Evolutionary conservation across 2,797 vertebrate genomes (phyloP), one percentile per base, ranked within the genome.

Genomic region (Scolopax rusticola): DNA sequence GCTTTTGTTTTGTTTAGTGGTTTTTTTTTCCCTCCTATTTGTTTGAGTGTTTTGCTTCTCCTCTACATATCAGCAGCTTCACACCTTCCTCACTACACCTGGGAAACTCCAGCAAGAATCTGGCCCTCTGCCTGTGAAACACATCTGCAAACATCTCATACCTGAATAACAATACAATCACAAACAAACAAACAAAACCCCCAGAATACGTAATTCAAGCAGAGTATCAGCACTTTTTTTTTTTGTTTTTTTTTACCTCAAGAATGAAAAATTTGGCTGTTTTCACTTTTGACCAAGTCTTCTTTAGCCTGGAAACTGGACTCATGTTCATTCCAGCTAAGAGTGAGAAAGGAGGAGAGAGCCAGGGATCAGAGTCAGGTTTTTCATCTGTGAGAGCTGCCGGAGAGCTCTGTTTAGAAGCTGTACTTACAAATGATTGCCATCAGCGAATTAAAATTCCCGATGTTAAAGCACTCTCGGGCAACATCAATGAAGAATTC

Each of bases 391-490:
- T 32, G 43, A 53, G 47, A 93, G 75, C 33, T 50, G 59, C 64
- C 8, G 64, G 60, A 93, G 41, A 73, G 43, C 18, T 12, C 25
- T 6, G 1, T 36, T 57, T 48, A 80, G 54, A 83, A 91, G 81
- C 36, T 85, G 64, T 63, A 99, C 99, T 99, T 98, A 99, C 99
- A 99, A 96, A 99, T 99, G 92, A 99, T 99, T 90, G 99, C 99
- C 99, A 99, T 99, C 91, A 99, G 98, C 3, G 99, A 99, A 98
- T 99, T 99, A 96, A 99, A 99, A 98, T 99, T 99, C 96, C 99
- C 99, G 5, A 99, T 99, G 98, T 99, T 99, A 98, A 99, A 99
- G 94, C 99, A 99, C 96, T 99, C 99, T 19, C 99, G 98, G 88
- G 99, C 99, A 92, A 99, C 99, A 0, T 99, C 99, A 11, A 99